Percentiles rank a stretch among this genome's conserved stretches.
Evolutionary conservation across 2,888 invertebrate species (phyloP).

Genomic region (Slavum lentiscoides): DNA sequence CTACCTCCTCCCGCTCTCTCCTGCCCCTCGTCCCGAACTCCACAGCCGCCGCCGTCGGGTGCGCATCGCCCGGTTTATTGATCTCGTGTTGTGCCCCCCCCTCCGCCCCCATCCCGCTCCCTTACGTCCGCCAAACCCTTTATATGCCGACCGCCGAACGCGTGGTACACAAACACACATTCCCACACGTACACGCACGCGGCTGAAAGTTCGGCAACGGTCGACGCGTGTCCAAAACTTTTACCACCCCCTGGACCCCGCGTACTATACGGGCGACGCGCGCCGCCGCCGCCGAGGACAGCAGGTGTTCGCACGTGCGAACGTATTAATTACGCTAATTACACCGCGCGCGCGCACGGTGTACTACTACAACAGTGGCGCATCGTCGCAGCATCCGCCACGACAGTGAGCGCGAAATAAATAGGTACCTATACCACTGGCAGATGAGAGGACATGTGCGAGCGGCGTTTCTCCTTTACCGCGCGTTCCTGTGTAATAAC

Average conservation of each 20-base stretch:
- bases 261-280: not conserved
- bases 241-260: not conserved
- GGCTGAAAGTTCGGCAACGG: conserved; percentile 43
- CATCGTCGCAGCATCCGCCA: too few relatives aligned
- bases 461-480: too few relatives aligned
- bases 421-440: too few relatives aligned
- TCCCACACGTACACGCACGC: not conserved
- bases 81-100: conserved; percentile 36
- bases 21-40: not conserved
- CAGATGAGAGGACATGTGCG: too few relatives aligned
- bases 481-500: too few relatives aligned
- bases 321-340: conserved; percentile 52
- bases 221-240: conserved; percentile 48
- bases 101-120: not conserved
- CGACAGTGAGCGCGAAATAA: too few relatives aligned
- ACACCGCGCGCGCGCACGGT: not conserved
- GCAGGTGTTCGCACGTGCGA: conserved; percentile 48
- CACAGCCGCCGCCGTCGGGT: conserved; percentile 5
- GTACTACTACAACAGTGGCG: too few relatives aligned
- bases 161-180: not conserved
- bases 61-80: conserved; percentile 53
- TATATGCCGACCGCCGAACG: conserved; percentile 31
- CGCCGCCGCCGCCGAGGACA: conserved; percentile 6
- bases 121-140: not conserved
- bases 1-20: not conserved